Evolutionary conservation across 2,888 invertebrate genomes (phyloP), one percentile per base, ranked within the genome.

Genomic region (Metellina segmentata): DNA sequence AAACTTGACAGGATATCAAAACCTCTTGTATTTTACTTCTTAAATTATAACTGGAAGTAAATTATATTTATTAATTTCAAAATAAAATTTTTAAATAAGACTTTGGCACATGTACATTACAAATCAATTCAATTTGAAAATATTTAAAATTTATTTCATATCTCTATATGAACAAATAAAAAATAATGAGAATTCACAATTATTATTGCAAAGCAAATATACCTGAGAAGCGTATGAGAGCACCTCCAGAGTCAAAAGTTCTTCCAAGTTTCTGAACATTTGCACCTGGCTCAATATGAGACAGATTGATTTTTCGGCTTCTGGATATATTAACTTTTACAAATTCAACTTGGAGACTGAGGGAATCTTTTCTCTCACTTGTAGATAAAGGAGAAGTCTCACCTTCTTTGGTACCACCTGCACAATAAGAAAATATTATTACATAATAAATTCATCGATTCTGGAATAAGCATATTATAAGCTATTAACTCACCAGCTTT

Each of bases 271-370:
- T 92, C 16, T 83, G 90, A 53, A 19, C 61, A 70, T 61, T 88
- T 48, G 71, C 13, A 34, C 78, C 87, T 53, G 52, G 70, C n/a
- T 92, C 92, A 48, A 92, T 71, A 61, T 86, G 85, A 20, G 87
- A 71, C n/a, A 92, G 97, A 95, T 98, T 98, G 49, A 98, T 95
- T 95, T 98, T 98, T 93, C 98, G 96, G 81, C 98, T 98, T 92
- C 99, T 96, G 0, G 98, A 98, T 83, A 99, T 96, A 95, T 99
- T 98, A 94, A 99, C 98, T 95, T 99, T 98, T 85, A 99, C 98
- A 95, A 99, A 99, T 95, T 99, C 99, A 2, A 99, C 99, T 95
- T 99, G 98, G 91, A 99, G 97, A 94, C 98, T 98, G 11, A 99
- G 96, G 0, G 99, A 99, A 95, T 99, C 99, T 95, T 99, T 99